Evolutionary conservation across 2,797 vertebrate species (phyloP).

Genomic region (Lateolabrax maculatus): DNA sequence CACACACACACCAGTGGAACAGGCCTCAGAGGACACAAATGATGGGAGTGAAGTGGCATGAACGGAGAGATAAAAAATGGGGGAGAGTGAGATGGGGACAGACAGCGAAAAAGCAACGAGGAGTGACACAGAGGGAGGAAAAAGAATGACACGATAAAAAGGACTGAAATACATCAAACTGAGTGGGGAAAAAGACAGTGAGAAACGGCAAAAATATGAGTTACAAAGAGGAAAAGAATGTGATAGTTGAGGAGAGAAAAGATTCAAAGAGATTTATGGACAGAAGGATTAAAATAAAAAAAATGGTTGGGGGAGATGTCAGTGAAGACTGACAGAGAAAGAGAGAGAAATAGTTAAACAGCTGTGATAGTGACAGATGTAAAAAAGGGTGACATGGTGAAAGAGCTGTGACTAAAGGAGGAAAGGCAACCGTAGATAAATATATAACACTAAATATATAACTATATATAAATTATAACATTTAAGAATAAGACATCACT

Average conservation of each 20-base stretch:
- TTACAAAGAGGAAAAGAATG: conserved; percentile 39
- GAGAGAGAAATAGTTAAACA: conserved; percentile 47
- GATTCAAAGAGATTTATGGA: conserved; percentile 47
- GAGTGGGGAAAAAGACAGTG: conserved; percentile 2
- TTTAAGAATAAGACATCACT: neutral
- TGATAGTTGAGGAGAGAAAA: conserved; percentile 36
- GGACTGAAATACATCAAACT: conserved; percentile 32
- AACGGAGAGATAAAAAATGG: conserved; percentile 49
- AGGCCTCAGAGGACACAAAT: conserved; percentile 58
- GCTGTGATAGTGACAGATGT: conserved; percentile 50
- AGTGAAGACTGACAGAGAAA: conserved; percentile 34
- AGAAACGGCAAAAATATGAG: conserved; percentile 35
- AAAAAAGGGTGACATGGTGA: conserved; percentile 35
- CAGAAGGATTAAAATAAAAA: conserved; percentile 41
- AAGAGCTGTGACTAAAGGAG: conserved; percentile 28
- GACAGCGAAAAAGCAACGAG: conserved; percentile 32
- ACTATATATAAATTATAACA: neutral
- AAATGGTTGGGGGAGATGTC: neutral
- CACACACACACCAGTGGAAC: neutral
- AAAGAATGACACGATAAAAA: conserved; percentile 49
- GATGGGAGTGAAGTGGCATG: conserved; percentile 65
- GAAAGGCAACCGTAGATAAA: neutral
- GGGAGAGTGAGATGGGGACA: conserved; percentile 48
- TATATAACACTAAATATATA: neutral
- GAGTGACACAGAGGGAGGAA: conserved; percentile 47